A percentile compares a stretch with the other conserved stretches of the same genome.
Conservation (phyloP, 2,888 invertebrate genomes). For the Aspidapion aeneum region DNA sequence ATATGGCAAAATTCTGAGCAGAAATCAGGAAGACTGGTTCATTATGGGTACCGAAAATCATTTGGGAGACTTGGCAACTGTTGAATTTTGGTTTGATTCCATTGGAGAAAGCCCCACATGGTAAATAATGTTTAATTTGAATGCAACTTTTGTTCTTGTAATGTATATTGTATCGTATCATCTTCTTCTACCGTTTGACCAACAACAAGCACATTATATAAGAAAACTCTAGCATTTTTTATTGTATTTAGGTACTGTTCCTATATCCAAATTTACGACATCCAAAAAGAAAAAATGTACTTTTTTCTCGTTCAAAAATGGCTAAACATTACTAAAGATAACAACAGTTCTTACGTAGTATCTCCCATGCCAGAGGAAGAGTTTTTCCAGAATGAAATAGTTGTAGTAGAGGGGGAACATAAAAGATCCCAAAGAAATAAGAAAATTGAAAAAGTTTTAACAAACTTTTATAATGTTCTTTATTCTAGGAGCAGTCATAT, state of each 20-base stretch:
- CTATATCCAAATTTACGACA: conserved; percentile 32
- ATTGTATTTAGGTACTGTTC: conserved; percentile 34
- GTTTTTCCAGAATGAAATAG: not conserved
- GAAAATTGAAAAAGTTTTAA: not conserved
- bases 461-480: not conserved
- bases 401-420: not conserved
- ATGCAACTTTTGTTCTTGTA: not conserved
- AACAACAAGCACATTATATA: too few relatives aligned
- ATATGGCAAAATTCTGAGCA: conserved; percentile 31
- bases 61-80: conserved; percentile 32
- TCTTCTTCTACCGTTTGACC: too few relatives aligned
- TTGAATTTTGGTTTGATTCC: conserved; percentile 36
- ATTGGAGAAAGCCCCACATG: conserved; percentile 34
- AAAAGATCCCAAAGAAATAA: not conserved
- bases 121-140: conserved; percentile 24
- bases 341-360: not conserved
- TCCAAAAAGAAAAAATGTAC: conserved; percentile 31
- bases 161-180: too few relatives aligned
- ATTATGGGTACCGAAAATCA: conserved; percentile 31
- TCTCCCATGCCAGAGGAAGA: not conserved
- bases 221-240: too few relatives aligned
- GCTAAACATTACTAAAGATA: conserved; percentile 24
- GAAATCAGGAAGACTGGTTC: conserved; percentile 34
- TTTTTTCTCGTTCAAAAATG: conserved; percentile 29
- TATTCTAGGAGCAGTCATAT: not conserved